Evolutionary conservation across 1,140 invertebrate species (phyloP), one percentile per base, ranked within the genome.

Genomic region (Limonius californicus): DNA sequence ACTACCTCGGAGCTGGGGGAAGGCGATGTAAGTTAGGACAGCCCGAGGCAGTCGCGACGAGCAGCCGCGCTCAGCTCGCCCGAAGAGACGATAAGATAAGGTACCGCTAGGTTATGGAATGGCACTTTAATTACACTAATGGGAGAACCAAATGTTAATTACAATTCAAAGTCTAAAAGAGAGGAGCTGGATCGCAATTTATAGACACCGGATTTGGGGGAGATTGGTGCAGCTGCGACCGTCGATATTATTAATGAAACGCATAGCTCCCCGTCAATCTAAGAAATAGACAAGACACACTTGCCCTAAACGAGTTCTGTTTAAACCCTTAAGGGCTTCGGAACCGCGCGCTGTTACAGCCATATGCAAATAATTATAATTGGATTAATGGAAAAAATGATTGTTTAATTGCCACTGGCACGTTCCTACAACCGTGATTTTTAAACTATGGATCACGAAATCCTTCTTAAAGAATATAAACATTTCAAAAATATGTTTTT

Each of bases 71-170:
- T 66, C 66, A 43, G 62, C 58, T 59, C 55, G 68, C 62, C 67
- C 42, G 64, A 65, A 67, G 70, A 70, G 69, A 66, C 68, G 72
- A 72, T 74, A 74, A 75, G 74, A 75, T 75, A 76, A 76, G 74
- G 74, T 74, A 71, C 74, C 68, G 71, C 64, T 69, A 71, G 68
- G 68, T 72, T 72, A 72, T 66, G 71, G 68, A 75, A 76, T 81
- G 83, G 82, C 81, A 84, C 81, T 84, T 85, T 85, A 84, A 85
- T 85, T 85, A 84, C 82, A 83, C 82, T 85, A 85, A 85, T 85
- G 83, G 83, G 80, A 82, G 82, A 82, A 83, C 82, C 83, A 84
- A 85, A 84, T 84, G 83, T 85, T 85, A 84, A 85, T 85, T 85
- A 84, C 82, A 82, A 84, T 84, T 84, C 82, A 83, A 85, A 84